Evolutionary conservation across 2,113 vertebrate genomes (phyloP).

Genomic region (Ivindomyrus marchei): DNA sequence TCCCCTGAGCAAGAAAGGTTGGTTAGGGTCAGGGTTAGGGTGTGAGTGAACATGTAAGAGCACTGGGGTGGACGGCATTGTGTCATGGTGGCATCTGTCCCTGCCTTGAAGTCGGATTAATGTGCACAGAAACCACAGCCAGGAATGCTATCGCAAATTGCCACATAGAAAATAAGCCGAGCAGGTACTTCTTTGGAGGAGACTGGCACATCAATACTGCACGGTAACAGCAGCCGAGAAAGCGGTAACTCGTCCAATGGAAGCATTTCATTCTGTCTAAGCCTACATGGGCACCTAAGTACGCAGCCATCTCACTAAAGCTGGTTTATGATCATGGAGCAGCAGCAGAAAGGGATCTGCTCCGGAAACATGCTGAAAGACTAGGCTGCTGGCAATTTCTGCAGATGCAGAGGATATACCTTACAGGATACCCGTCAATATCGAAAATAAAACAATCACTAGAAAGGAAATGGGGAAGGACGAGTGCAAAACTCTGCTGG

Average conservation of each 20-base stretch:
- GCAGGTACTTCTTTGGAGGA: neutral
- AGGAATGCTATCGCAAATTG: neutral
- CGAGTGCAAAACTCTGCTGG: slow-evolving; percentile 88
- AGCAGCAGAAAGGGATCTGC: neutral
- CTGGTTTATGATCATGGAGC: neutral
- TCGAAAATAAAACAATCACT: neutral
- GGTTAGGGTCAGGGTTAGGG: neutral
- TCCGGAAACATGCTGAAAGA: neutral
- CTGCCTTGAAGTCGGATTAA: neutral
- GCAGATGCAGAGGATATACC: neutral
- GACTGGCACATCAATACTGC: neutral
- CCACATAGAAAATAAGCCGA: neutral
- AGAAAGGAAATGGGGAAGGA: slow-evolving; percentile 73
- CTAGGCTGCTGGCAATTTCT: neutral
- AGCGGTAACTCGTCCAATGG: neutral
- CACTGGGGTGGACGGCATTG: neutral
- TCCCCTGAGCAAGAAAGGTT: neutral
- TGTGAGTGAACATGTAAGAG: neutral
- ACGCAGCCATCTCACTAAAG: neutral
- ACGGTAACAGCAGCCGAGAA: neutral
- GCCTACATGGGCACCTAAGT: neutral
- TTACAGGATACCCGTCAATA: neutral
- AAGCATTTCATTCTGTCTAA: neutral
- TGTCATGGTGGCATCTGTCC: neutral
- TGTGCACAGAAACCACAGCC: neutral